phyloP scores from a whole-genome alignment of 2,888 invertebrate genomes.

The Coenonympha glycerion region DNA sequence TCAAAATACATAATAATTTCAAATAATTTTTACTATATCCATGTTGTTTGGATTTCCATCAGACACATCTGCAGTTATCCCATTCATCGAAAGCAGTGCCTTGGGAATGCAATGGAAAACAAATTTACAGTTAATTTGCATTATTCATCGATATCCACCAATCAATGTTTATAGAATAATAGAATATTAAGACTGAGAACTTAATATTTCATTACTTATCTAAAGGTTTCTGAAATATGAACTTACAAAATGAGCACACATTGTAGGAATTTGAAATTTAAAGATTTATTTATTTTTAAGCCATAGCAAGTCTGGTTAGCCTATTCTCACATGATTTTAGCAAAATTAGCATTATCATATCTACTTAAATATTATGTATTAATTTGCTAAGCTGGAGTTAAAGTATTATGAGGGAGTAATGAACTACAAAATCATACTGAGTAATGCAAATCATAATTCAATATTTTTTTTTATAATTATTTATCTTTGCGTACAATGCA shows the following conservation, averaged over 20 bases:
- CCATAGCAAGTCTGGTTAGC: background rate
- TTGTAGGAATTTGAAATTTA: too few relatives aligned
- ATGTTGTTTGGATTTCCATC: constrained; percentile 56
- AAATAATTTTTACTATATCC: constrained; percentile 58
- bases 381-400: too few relatives aligned
- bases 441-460: too few relatives aligned
- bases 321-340: background rate
- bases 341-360: background rate
- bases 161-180: background rate
- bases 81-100: constrained; percentile 70
- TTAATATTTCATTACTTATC: too few relatives aligned
- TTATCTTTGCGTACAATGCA: too few relatives aligned
- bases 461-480: too few relatives aligned
- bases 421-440: too few relatives aligned
- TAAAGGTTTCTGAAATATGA: constrained; percentile 27
- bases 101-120: constrained; percentile 61
- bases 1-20: constrained; percentile 33
- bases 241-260: constrained; percentile 22
- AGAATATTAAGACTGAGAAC: too few relatives aligned
- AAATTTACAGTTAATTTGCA: constrained; percentile 36
- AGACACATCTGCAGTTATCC: constrained; percentile 61
- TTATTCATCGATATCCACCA: background rate
- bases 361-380: too few relatives aligned
- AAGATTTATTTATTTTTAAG: too few relatives aligned
- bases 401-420: too few relatives aligned